phyloP scores from a whole-genome alignment of 2,797 vertebrate species.

The Hippocampus kuda region DNA sequence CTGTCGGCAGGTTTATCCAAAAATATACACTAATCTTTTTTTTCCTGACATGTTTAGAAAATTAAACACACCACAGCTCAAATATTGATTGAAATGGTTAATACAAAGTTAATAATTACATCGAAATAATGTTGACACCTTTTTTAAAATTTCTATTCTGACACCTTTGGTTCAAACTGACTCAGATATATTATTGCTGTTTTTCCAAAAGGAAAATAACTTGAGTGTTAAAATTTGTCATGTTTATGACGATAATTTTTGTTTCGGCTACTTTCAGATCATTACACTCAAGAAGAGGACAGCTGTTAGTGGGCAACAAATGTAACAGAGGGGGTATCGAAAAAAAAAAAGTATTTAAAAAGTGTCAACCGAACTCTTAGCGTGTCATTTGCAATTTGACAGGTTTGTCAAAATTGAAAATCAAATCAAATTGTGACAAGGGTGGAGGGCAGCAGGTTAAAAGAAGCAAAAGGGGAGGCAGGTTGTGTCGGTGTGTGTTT shows the following conservation, averaged over 20 bases:
- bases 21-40: background rate
- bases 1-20: background rate
- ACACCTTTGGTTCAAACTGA: no score
- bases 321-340: background rate
- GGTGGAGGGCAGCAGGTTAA: background rate
- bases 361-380: background rate
- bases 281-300: background rate
- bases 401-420: background rate
- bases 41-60: background rate
- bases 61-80: background rate
- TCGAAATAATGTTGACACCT: background rate
- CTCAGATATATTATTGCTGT: no score
- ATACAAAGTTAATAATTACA: no score
- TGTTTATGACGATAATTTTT: no score
- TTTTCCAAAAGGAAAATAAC: no score
- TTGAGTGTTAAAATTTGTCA: no score
- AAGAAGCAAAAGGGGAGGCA: slow-evolving; percentile 23
- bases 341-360: background rate
- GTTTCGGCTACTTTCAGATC: background rate
- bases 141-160: background rate
- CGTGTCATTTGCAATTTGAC: background rate
- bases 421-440: background rate
- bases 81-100: background rate
- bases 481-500: slow-evolving; percentile 66
- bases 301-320: background rate